phyloP scores from a whole-genome alignment of 2,888 invertebrate species.

The Trissoscelio sp. region DNA sequence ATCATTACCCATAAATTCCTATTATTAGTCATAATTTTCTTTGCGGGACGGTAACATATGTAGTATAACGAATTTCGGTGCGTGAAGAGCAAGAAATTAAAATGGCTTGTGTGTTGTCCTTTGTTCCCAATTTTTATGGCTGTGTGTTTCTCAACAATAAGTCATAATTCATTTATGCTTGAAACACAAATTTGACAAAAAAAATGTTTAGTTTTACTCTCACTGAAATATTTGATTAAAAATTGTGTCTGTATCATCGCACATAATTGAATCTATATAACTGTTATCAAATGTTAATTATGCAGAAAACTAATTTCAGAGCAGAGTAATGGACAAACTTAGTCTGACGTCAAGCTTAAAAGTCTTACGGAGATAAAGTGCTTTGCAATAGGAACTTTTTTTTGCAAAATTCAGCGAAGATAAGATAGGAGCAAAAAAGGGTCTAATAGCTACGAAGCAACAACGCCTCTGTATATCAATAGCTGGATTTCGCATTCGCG shows the following conservation, averaged over 20 bases:
- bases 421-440: conserved; percentile 39
- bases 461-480: conserved; percentile 61
- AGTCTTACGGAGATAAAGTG: conserved; percentile 51
- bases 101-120: conserved; percentile 29
- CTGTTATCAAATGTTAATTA: conserved; percentile 16
- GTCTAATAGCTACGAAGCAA: conserved; percentile 66
- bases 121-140: conserved; percentile 46
- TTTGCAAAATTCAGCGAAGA: conserved; percentile 33
- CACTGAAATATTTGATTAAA: conserved; percentile 3
- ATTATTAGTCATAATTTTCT: conserved; percentile 57
- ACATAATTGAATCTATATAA: conserved; percentile 17
- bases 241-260: neutral
- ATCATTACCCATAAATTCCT: conserved; percentile 54
- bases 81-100: conserved; percentile 49
- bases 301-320: conserved; percentile 11
- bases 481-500: conserved; percentile 58
- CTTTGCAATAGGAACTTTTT: conserved; percentile 43
- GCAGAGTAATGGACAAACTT: conserved; percentile 44
- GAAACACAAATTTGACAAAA: neutral
- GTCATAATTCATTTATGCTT: conserved; percentile 18
- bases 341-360: conserved; percentile 46
- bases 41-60: conserved; percentile 39
- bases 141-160: conserved; percentile 9
- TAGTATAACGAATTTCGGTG: conserved; percentile 47
- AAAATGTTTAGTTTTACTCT: too few species aligned